These are phyloP conservation scores for Pachycephala philippinensis DNA, from an alignment of 2,113 vertebrate species.

Conservation along the genomic window DNA sequence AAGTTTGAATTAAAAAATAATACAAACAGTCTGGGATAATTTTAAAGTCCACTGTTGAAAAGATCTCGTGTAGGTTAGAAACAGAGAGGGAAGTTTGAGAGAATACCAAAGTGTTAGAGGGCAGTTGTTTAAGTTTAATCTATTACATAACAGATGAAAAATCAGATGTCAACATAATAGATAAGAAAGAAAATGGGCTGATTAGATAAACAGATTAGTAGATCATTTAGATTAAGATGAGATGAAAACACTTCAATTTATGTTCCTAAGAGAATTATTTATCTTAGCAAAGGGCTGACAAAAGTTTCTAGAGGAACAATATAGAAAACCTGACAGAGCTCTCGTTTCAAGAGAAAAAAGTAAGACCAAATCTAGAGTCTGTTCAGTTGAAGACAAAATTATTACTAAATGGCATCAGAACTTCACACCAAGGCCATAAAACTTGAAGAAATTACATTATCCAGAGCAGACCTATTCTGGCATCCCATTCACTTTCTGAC, in stretches of 20 bases:
- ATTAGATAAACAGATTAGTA: background rate
- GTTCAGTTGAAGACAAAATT: background rate
- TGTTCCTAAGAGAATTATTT: background rate
- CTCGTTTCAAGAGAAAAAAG: background rate
- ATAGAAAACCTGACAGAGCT: background rate
- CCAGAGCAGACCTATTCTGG: background rate
- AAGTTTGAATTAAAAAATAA: background rate
- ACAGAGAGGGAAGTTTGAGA: background rate
- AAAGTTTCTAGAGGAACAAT: background rate
- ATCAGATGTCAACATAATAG: background rate
- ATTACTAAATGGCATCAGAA: background rate
- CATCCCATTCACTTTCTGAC: background rate
- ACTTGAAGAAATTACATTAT: background rate
- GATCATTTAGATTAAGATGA: background rate
- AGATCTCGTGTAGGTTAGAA: background rate
- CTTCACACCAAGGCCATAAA: background rate
- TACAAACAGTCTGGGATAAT: background rate
- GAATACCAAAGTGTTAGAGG: background rate
- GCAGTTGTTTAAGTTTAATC: background rate
- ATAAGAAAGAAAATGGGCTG: background rate
- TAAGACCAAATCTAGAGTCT: background rate
- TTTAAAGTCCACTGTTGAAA: background rate
- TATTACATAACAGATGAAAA: background rate
- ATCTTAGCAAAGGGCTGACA: background rate
- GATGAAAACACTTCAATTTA: background rate